Conservation (phyloP, 2,113 vertebrate species). For the Stegastes partitus region DNA sequence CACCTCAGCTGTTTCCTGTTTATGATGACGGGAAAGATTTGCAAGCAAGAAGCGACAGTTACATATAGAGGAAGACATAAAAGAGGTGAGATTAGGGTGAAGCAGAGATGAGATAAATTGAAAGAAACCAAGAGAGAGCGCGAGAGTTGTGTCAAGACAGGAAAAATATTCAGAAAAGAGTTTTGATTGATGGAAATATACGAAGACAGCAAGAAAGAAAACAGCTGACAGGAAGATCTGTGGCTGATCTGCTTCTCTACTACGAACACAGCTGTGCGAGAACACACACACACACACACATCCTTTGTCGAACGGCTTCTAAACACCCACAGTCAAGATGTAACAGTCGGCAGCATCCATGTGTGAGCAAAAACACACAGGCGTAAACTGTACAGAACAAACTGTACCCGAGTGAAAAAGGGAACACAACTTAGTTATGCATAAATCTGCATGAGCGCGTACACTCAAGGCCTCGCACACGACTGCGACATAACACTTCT, state of each 20-base stretch:
- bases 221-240: slow-evolving; percentile 78
- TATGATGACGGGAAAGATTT: slow-evolving; percentile 53
- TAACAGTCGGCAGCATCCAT: slow-evolving; percentile 32
- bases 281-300: slow-evolving; percentile 27
- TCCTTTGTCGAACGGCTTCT: slow-evolving; percentile 43
- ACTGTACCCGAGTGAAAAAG: slow-evolving; percentile 15
- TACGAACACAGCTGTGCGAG: slow-evolving; percentile 68
- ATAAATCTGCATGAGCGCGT: slow-evolving; percentile 1
- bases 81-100: slow-evolving; percentile 19
- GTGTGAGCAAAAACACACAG: slow-evolving; percentile 48
- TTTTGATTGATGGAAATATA: not conserved
- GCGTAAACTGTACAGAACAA: slow-evolving; percentile 47
- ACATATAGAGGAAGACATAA: slow-evolving; percentile 12
- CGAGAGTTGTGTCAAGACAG: not conserved
- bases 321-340: slow-evolving; percentile 60
- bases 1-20: slow-evolving; percentile 88
- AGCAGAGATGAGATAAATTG: slow-evolving; percentile 20
- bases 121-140: not conserved
- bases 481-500: slow-evolving; percentile 1
- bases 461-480: slow-evolving; percentile 16
- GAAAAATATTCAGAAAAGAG: too few species aligned
- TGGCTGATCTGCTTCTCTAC: slow-evolving; percentile 15
- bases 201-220: slow-evolving; percentile 33
- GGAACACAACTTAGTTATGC: slow-evolving; percentile 16
- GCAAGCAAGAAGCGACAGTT: not conserved